Evolutionary conservation across 2,797 vertebrate species (phyloP).

Genomic region (Epinephelus awoara): DNA sequence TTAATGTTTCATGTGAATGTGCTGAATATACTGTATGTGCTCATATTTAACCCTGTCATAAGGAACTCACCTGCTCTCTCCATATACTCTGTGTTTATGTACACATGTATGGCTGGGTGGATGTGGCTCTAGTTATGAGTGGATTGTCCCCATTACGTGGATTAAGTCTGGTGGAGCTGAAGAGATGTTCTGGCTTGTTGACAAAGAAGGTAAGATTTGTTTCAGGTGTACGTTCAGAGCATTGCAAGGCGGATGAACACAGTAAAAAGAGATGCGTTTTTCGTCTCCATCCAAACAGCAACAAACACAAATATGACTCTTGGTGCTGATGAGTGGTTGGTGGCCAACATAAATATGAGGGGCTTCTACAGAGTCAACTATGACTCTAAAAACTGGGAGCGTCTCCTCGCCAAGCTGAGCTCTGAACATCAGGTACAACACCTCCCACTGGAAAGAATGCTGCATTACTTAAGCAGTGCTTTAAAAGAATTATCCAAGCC

Average conservation of each 20-base stretch:
- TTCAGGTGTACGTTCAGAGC: not conserved
- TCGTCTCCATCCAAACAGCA: constrained; percentile 35
- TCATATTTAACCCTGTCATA: too few species aligned
- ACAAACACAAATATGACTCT: not conserved
- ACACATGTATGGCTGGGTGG: constrained; percentile 18
- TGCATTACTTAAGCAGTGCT: not conserved
- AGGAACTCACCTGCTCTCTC: not conserved
- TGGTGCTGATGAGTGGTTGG: constrained; percentile 71
- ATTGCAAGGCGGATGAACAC: not conserved
- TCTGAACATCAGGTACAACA: constrained; percentile 43
- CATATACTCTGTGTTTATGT: constrained; percentile 64
- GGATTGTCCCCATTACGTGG: constrained; percentile 90
- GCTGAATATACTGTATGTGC: not conserved
- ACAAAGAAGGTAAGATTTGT: constrained; percentile 66
- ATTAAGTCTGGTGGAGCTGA: fast-evolving
- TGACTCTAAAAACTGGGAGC: constrained; percentile 89
- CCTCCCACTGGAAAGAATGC: not conserved
- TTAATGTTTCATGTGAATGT: not conserved
- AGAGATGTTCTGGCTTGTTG: constrained; percentile 83
- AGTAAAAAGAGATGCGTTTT: not conserved
- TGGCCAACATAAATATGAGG: constrained; percentile 88
- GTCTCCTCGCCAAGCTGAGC: constrained; percentile 79
- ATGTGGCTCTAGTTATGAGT: constrained; percentile 86
- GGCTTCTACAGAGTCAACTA: constrained; percentile 95
- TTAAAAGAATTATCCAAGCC: not conserved